Conservation (phyloP, 2,888 invertebrate species). For the Philereme transversata region DNA sequence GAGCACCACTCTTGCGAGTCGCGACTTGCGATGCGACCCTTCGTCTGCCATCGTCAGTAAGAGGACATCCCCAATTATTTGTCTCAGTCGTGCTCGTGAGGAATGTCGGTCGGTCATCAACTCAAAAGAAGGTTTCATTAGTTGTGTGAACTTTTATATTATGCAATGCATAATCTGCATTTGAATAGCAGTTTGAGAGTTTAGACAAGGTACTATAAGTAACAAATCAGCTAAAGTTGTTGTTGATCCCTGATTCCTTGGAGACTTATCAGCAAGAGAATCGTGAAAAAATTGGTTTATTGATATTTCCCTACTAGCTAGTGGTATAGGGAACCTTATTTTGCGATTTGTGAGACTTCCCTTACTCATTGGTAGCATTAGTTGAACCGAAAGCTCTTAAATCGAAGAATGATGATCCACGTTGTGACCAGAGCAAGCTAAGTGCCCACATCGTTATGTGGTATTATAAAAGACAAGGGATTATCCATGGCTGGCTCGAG, state of each 20-base stretch:
- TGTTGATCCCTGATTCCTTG: too few relatives aligned
- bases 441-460: background rate
- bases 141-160: slow-evolving; percentile 6
- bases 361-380: too few relatives aligned
- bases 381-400: too few relatives aligned
- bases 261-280: too few relatives aligned
- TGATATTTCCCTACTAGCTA: too few relatives aligned
- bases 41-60: slow-evolving; percentile 17
- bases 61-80: slow-evolving; percentile 29
- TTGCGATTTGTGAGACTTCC: too few relatives aligned
- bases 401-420: too few relatives aligned
- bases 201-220: background rate
- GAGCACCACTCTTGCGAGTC: background rate
- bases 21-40: slow-evolving; percentile 1
- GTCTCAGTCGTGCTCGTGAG: slow-evolving; percentile 23
- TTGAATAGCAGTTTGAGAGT: too few relatives aligned
- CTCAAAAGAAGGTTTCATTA: slow-evolving; percentile 29
- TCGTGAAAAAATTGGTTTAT: too few relatives aligned
- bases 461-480: background rate
- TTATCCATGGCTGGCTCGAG: slow-evolving; percentile 13
- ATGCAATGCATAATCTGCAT: slow-evolving; percentile 3
- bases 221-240: too few relatives aligned
- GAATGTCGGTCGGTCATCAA: slow-evolving; percentile 30
- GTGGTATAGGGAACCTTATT: too few relatives aligned
- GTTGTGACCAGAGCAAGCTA: too few relatives aligned